Percentiles rank a stretch among this genome's conserved stretches.
These are phyloP conservation scores for Carposina sasakii DNA, from an alignment of 1,140 invertebrate species.

Conservation along the genomic window DNA sequence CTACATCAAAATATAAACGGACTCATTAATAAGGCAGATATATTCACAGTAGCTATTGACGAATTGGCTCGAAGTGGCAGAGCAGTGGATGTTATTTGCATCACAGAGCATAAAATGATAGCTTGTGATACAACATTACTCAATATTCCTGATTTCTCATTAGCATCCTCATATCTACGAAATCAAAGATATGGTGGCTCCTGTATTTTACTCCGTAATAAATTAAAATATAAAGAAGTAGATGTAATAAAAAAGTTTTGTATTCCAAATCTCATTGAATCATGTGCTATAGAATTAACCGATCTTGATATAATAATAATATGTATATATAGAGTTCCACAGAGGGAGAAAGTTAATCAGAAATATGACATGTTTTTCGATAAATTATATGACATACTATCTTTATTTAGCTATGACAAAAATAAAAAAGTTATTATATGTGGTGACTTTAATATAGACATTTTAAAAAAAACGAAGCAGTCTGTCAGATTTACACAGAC, in stretches of 20 bases:
- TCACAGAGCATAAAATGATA: constrained; percentile 8
- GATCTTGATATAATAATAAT: constrained; percentile 3
- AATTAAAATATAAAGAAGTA: constrained; percentile 3
- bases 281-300: constrained; percentile 4
- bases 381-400: constrained; percentile 4
- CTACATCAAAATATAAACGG: too few relatives aligned
- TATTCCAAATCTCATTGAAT: constrained; percentile 3
- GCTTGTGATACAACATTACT: background rate
- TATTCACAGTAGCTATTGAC: too few relatives aligned
- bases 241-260: background rate
- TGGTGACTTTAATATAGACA: constrained; percentile 10
- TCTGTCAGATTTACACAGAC: background rate
- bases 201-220: constrained; percentile 5
- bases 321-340: constrained; percentile 9
- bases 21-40: too few relatives aligned
- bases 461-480: constrained; percentile 2
- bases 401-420: background rate
- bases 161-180: background rate
- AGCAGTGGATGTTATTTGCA: constrained; percentile 5
- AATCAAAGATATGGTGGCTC: constrained; percentile 3
- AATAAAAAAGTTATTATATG: constrained; percentile 2
- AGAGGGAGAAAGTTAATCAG: too few relatives aligned
- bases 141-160: background rate
- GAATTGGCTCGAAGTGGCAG: too few relatives aligned
- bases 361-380: background rate